Evolutionary conservation across 1,140 invertebrate species (phyloP).

Genomic region (Cardiocondyla obscurior): DNA sequence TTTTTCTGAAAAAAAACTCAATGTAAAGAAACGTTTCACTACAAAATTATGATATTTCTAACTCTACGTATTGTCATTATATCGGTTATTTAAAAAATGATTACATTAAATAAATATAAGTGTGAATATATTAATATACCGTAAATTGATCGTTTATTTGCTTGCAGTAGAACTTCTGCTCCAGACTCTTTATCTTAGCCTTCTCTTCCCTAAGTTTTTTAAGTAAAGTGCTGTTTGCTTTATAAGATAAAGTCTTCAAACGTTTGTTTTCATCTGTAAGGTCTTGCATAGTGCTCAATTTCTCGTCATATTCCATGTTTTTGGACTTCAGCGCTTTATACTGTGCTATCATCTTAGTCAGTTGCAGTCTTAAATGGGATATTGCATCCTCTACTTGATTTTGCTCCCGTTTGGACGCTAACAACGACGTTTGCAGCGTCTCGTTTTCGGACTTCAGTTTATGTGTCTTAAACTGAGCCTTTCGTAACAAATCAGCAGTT

Average conservation of each 20-base stretch:
- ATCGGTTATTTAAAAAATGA: neutral
- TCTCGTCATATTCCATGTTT: slow-evolving; percentile 74
- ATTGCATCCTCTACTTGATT: slow-evolving; percentile 76
- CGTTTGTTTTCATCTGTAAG: slow-evolving; percentile 72
- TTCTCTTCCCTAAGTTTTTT: slow-evolving; percentile 72
- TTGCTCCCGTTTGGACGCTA: slow-evolving; percentile 74
- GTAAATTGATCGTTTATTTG: slow-evolving; percentile 50
- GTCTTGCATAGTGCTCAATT: slow-evolving; percentile 71
- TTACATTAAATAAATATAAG: neutral
- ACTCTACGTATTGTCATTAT: neutral
- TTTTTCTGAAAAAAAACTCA: slow-evolving; percentile 67
- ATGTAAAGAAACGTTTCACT: neutral
- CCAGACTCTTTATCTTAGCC: slow-evolving; percentile 61
- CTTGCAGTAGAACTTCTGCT: slow-evolving; percentile 61
- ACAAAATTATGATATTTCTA: neutral
- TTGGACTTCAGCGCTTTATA: slow-evolving; percentile 76
- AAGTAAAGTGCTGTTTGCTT: slow-evolving; percentile 69
- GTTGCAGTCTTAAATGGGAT: slow-evolving; percentile 71
- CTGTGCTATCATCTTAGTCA: slow-evolving; percentile 77
- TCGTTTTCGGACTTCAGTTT: slow-evolving; percentile 73
- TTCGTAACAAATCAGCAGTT: slow-evolving; percentile 40
- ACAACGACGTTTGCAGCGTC: slow-evolving; percentile 64
- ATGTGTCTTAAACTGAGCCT: slow-evolving; percentile 59
- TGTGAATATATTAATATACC: slow-evolving; percentile 40
- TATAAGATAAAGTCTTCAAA: slow-evolving; percentile 68